phyloP scores from a whole-genome alignment of 2,113 vertebrate genomes.

The Phylloscopus trochiloides region DNA sequence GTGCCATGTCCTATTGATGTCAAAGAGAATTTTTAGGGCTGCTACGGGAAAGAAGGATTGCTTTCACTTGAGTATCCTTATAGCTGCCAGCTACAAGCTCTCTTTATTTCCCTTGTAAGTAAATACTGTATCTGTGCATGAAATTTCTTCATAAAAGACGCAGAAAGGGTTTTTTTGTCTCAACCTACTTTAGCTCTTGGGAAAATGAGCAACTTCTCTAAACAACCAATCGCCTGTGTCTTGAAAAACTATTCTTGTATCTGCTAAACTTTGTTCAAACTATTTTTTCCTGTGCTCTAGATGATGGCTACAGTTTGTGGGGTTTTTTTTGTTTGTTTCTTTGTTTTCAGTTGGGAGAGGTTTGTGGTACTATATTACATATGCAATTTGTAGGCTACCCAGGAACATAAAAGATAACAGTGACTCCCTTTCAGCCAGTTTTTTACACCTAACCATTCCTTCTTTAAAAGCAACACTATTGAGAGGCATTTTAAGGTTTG shows the following conservation, averaged over 20 bases:
- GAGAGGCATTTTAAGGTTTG: background rate
- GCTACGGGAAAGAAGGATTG: background rate
- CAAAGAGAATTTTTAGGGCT: constrained; percentile 21
- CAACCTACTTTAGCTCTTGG: constrained; percentile 10
- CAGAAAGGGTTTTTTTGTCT: background rate
- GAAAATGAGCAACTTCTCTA: constrained; percentile 15
- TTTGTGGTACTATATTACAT: background rate
- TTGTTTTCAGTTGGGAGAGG: background rate
- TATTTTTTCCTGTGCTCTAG: background rate
- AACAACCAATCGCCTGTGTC: background rate
- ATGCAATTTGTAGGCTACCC: background rate
- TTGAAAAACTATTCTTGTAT: background rate
- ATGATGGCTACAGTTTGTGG: background rate
- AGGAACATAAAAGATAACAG: background rate
- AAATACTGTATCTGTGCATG: background rate
- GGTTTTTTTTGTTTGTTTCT: background rate
- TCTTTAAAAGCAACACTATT: background rate
- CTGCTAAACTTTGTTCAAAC: background rate
- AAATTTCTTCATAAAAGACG: constrained; percentile 20
- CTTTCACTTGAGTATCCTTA: background rate
- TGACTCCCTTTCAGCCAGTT: background rate
- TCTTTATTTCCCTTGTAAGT: background rate
- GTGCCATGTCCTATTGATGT: constrained; percentile 33
- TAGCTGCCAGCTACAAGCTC: background rate
- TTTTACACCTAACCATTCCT: background rate